phyloP scores from a whole-genome alignment of 2,888 invertebrate genomes.

The Netelia fuscicornis region DNA sequence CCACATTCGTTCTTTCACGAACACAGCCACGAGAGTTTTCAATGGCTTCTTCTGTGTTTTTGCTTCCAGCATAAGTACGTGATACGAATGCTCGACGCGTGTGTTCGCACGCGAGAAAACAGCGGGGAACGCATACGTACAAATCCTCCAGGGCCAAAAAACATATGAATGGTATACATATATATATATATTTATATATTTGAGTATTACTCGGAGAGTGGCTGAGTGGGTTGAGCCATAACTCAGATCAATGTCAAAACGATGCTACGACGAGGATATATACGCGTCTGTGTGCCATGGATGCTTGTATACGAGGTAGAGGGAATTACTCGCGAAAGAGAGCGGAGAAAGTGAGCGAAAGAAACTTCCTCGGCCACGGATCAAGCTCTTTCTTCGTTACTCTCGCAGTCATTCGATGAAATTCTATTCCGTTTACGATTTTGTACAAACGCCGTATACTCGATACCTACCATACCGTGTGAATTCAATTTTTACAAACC shows the following conservation, averaged over 20 bases:
- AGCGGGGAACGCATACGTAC: slow-evolving; percentile 15
- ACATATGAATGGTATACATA: slow-evolving; percentile 41
- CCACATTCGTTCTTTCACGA: slow-evolving; percentile 13
- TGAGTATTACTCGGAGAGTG: slow-evolving; percentile 50
- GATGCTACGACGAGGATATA: slow-evolving; percentile 46
- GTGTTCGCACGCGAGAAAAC: neutral
- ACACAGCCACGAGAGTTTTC: slow-evolving; percentile 33
- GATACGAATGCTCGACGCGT: slow-evolving; percentile 29
- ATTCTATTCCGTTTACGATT: slow-evolving; percentile 2
- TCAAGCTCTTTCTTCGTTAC: slow-evolving; percentile 30
- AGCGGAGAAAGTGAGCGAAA: slow-evolving; percentile 62
- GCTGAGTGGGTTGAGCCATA: slow-evolving; percentile 73
- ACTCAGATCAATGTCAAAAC: slow-evolving; percentile 75
- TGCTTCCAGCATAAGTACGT: slow-evolving; percentile 35
- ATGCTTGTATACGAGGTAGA: slow-evolving; percentile 15
- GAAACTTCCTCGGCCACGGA: slow-evolving; percentile 45
- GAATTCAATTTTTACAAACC: neutral
- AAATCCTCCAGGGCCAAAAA: slow-evolving; percentile 45
- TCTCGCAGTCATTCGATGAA: slow-evolving; percentile 5
- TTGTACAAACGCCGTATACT: neutral
- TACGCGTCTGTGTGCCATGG: slow-evolving; percentile 1
- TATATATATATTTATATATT: slow-evolving; percentile 38
- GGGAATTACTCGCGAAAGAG: slow-evolving; percentile 42
- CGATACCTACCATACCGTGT: neutral
- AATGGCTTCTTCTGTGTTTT: slow-evolving; percentile 47